Conservation (phyloP, 2,797 vertebrate genomes). For the Gambelia wislizenii region DNA sequence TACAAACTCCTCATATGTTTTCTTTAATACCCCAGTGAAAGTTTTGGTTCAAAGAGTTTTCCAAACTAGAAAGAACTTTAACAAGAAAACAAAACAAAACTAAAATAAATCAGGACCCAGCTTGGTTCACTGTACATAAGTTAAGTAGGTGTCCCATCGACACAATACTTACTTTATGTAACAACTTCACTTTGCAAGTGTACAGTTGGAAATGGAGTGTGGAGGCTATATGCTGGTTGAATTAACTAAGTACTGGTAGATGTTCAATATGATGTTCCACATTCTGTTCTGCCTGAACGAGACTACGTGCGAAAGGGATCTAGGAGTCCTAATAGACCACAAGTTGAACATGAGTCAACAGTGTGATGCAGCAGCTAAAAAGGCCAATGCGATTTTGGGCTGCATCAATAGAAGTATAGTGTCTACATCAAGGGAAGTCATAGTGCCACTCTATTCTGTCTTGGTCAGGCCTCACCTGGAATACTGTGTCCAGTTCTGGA, state of each 20-base stretch:
- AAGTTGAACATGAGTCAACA: too few relatives aligned
- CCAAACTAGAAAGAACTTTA: background rate
- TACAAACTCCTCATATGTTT: background rate
- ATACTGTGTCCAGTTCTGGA: too few relatives aligned
- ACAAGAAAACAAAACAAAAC: background rate
- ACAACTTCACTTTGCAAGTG: background rate
- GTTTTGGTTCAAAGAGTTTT: constrained; percentile 2
- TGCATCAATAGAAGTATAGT: too few relatives aligned
- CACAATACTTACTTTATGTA: background rate
- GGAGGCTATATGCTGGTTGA: background rate
- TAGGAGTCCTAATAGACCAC: too few relatives aligned
- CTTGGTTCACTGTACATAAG: background rate
- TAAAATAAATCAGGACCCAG: background rate
- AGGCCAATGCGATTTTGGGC: too few relatives aligned
- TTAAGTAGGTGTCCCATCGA: background rate
- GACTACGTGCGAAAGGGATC: too few relatives aligned
- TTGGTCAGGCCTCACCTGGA: too few relatives aligned
- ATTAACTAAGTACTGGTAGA: background rate
- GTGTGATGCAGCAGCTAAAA: too few relatives aligned
- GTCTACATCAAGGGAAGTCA: too few relatives aligned
- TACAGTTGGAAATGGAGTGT: background rate
- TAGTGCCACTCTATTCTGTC: too few relatives aligned
- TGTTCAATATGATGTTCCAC: background rate
- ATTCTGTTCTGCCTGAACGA: too few relatives aligned
- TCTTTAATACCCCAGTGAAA: constrained; percentile 21